Evolutionary conservation across 2,888 invertebrate genomes (phyloP), one percentile per base, ranked within the genome.

Genomic region (Diaphora mendica): DNA sequence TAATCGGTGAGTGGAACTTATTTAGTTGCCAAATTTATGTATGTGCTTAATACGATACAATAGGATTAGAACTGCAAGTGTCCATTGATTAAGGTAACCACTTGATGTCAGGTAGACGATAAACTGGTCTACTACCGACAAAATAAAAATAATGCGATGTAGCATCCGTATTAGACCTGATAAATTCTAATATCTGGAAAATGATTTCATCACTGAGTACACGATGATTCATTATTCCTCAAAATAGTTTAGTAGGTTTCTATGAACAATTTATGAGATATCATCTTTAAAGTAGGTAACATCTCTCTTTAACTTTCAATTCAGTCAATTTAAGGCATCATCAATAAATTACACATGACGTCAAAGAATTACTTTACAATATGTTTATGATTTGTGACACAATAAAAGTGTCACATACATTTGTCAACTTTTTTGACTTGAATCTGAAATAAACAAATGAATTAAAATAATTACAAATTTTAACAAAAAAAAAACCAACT

Each of bases 381-480:
- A 44, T 3, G 72, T 78, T 72, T 78, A 77, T 77, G 74, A 81
- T 77, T 76, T 78, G 78, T 48, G 73, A 72, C 42, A 68, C 65
- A 9, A 68, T 74, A 70, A 72, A 44, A 44, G 68, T 82, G 59
- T 72, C 65, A 64, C 72, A 67, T 42, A 23, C 33, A 66, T 66
- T 67, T 70, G 75, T 75, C 62, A 68, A 71, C 67, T 11, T 66
- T 44, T 2, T 51, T 62, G 23, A 15, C 42, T 30, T 64, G 17
- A 13, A 66, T 64, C 72, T 62, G 30, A 55, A 64, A 66, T 62
- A n/a, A 33, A 71, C n/a, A 13, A 39, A 35, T 3, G 44, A 44
- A 44, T 44, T 5, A 13, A 44, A 44, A 3, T 17, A 13, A 33
- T n/a, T n/a, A n/a, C n/a, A n/a, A n/a, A n/a, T n/a, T n/a, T n/a